These are phyloP conservation scores for Streblospio benedicti DNA, from an alignment of 1,140 invertebrate genomes.

Conservation along the genomic window DNA sequence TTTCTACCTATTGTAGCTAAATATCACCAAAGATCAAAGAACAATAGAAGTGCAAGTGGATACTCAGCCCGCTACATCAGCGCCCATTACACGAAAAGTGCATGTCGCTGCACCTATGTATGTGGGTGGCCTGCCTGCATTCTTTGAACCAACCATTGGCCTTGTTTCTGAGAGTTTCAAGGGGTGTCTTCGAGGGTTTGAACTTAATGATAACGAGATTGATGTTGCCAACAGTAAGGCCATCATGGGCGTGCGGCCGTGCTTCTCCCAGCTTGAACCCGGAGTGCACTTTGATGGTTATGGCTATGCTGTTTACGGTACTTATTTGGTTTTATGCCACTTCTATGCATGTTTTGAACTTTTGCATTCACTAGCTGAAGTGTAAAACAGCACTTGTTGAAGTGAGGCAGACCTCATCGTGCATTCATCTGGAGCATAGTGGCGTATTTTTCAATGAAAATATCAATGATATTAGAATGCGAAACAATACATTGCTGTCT, in stretches of 20 bases:
- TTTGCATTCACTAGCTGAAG: neutral
- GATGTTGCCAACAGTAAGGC: slow-evolving; percentile 61
- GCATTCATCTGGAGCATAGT: neutral
- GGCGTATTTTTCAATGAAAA: neutral
- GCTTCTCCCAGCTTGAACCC: slow-evolving; percentile 73
- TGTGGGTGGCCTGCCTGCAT: slow-evolving; percentile 64
- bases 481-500: neutral
- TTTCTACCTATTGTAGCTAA: neutral
- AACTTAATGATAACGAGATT: slow-evolving; percentile 63
- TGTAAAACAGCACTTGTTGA: slow-evolving; percentile 1
- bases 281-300: slow-evolving; percentile 79
- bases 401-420: neutral
- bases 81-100: slow-evolving; percentile 60
- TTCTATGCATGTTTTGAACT: slow-evolving; percentile 4
- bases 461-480: neutral
- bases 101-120: slow-evolving; percentile 63
- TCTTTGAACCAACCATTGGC: neutral
- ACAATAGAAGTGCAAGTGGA: slow-evolving; percentile 63
- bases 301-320: slow-evolving; percentile 73
- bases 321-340: slow-evolving; percentile 21
- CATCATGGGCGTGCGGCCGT: slow-evolving; percentile 69
- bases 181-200: slow-evolving; percentile 70
- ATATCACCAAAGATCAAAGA: neutral
- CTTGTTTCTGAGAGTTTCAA: slow-evolving; percentile 65
- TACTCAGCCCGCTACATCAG: slow-evolving; percentile 53